Base-by-base conservation (phyloP, 2,888 invertebrate species). In the Metallyticus violacea region DNA sequence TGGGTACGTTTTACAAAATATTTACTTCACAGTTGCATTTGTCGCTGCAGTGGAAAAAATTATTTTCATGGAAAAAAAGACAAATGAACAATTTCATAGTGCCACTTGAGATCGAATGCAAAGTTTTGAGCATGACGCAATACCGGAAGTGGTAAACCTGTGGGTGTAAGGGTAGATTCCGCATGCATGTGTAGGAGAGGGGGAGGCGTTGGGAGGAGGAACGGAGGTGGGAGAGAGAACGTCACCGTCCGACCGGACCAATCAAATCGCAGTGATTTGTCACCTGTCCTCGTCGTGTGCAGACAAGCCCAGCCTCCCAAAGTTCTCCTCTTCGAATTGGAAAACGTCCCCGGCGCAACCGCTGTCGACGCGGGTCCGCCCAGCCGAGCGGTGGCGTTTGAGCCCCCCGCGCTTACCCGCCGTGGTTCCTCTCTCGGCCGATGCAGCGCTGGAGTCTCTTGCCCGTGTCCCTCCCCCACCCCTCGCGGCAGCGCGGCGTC, bases 211-310 rank as follows among this genome's bases (percentile, higher is more conserved):
- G 40, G 40, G 82, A 62, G 85, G 62, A 26, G 85, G 78, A 76
- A 30, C 9, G 78, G 28, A 40, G 78, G 79, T n/a, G 88, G 88
- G 85, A 86, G 87, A 77, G 86, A 30, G 25, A 62, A 81, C 85
- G 85, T 82, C 85, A 81, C 85, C 82, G 86, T 82, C 87, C 90
- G 91, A 91, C 77, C 91, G 90, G 91, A 91, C 92, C 92, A 88
- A 88, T 88, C 88, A 88, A 88, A 87, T 84, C 84, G 84, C 87
- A 87, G 87, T 87, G 87, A 88, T 86, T 88, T 88, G 88, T 88
- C 88, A 88, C 88, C 88, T 88, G 88, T 88, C 88, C 86, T 85
- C 85, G 62, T 62, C 81, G 30, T 29, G 86, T 26, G 26, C 29
- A 81, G 81, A 85, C 28, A 86, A 85, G 86, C 86, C 86, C 86